phyloP scores from a whole-genome alignment of 2,888 invertebrate genomes.

The Beris morrisii region DNA sequence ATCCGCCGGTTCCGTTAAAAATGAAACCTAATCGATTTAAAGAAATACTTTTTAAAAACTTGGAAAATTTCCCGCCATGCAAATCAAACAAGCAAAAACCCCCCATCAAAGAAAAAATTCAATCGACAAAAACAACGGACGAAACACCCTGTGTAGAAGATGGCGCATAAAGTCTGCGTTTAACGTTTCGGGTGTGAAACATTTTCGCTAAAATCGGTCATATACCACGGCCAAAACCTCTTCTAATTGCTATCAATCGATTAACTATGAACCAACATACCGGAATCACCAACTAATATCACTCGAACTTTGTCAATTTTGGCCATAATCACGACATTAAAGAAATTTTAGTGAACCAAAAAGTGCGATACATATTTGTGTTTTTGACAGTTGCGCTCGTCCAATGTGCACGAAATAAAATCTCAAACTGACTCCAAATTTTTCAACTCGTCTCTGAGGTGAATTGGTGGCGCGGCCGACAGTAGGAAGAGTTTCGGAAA shows the following conservation, averaged over 20 bases:
- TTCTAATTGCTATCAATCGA: conserved; percentile 22
- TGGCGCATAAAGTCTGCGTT: conserved; percentile 37
- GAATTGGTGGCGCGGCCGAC: conserved; percentile 26
- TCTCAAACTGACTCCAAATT: conserved; percentile 20
- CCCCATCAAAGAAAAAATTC: not conserved
- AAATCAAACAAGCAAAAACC: not conserved
- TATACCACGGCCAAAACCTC: not conserved
- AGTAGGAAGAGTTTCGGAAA: not conserved
- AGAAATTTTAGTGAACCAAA: conserved; percentile 22
- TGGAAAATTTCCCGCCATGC: conserved; percentile 7
- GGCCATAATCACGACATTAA: conserved; percentile 62
- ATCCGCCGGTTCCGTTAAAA: too few relatives aligned
- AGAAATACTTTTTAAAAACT: not conserved
- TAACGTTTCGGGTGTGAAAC: conserved; percentile 20
- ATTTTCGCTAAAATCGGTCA: conserved; percentile 9
- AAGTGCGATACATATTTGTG: conserved; percentile 24
- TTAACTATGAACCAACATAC: conserved; percentile 56
- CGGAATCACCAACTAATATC: conserved; percentile 89
- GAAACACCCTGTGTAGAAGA: conserved; percentile 31
- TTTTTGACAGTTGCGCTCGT: conserved; percentile 30
- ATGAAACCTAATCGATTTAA: too few relatives aligned
- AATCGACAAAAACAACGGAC: not conserved
- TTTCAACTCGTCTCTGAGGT: conserved; percentile 29
- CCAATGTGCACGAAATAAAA: conserved; percentile 24
- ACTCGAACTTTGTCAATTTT: conserved; percentile 88